Evolutionary conservation across 2,888 invertebrate genomes (phyloP).

Genomic region (Arctia plantaginis): DNA sequence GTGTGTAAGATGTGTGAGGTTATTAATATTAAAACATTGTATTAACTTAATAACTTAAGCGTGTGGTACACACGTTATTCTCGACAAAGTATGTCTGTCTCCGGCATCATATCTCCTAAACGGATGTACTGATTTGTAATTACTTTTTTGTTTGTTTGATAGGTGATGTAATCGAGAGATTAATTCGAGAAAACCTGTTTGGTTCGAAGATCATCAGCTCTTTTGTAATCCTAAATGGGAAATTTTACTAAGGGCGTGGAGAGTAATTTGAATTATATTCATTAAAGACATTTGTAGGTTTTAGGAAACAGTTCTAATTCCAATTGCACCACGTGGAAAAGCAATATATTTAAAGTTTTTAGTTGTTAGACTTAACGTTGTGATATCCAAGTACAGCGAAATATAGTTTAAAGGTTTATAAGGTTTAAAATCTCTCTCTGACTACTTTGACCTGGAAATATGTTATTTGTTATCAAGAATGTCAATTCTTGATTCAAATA

Average conservation of each 20-base stretch:
- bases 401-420: not conserved
- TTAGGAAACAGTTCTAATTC: not conserved
- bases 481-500: not conserved
- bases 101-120: not conserved
- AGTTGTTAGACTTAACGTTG: not conserved
- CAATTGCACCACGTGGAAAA: no score
- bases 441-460: not conserved
- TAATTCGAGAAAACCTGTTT: not conserved
- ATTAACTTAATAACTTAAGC: no score
- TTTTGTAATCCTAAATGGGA: no score
- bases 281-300: no score
- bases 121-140: not conserved
- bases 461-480: not conserved
- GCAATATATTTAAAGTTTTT: no score
- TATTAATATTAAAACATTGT: no score
- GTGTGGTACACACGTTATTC: not conserved
- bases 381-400: not conserved
- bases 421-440: no score
- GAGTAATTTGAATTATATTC: not conserved
- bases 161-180: no score
- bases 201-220: not conserved
- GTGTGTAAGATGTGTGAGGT: not conserved
- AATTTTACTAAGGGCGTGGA: no score
- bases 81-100: not conserved
- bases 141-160: not conserved